Conservation (phyloP, 2,113 vertebrate genomes). For the Microtus oregoni region DNA sequence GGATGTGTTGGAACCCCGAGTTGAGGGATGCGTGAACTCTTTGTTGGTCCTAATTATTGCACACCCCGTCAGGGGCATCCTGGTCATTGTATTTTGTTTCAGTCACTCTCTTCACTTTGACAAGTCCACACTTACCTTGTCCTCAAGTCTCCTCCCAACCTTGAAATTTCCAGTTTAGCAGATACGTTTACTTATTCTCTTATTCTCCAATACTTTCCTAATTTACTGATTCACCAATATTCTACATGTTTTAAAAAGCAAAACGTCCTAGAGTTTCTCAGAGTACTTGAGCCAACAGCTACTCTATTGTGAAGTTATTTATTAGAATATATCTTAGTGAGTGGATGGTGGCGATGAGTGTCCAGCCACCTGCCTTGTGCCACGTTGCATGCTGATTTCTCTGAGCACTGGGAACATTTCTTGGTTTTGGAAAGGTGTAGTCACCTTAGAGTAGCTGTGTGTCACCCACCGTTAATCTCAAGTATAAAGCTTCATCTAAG, state of each 20-base stretch:
- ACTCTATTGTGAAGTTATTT: constrained; percentile 69
- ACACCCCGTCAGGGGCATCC: accelerated
- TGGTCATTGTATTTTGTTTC: not conserved
- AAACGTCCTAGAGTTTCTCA: constrained; percentile 60
- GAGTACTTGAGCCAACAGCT: constrained; percentile 61
- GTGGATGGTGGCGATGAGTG: constrained; percentile 64
- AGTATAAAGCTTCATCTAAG: constrained; percentile 65
- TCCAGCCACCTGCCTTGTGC: constrained; percentile 70
- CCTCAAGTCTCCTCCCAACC: not conserved
- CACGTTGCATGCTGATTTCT: constrained; percentile 67
- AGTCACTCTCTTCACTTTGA: constrained; percentile 3
- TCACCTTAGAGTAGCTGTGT: constrained; percentile 76
- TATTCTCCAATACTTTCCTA: not conserved
- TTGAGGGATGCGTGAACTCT: not conserved
- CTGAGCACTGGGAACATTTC: constrained; percentile 56
- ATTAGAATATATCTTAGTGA: constrained; percentile 70
- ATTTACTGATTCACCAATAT: not conserved
- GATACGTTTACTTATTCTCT: not conserved
- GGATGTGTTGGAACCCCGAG: not conserved
- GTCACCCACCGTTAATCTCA: constrained; percentile 66
- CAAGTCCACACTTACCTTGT: not conserved
- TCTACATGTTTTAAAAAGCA: constrained; percentile 28
- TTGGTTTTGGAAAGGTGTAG: constrained; percentile 79
- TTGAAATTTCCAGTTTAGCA: not conserved
- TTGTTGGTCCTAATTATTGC: not conserved